Percentiles rank a stretch among this genome's conserved stretches.
phyloP scores from a whole-genome alignment of 1,140 invertebrate species.

The Neuroterus valhalla region DNA sequence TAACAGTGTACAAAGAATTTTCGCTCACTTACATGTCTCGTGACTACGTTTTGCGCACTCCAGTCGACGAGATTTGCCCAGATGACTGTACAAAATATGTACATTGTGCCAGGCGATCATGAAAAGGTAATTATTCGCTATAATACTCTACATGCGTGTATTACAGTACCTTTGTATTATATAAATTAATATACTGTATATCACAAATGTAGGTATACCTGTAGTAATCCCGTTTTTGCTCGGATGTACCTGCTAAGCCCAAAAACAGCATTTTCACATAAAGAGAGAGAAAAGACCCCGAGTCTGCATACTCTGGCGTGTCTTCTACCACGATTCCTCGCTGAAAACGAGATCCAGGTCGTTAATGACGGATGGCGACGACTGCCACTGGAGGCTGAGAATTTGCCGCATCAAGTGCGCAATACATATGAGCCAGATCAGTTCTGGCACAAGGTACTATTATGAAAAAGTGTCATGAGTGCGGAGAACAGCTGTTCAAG shows the following conservation, averaged over 20 bases:
- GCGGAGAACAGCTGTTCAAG: too few species aligned
- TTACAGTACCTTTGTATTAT: not conserved
- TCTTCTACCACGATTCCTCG: not conserved
- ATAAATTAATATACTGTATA: not conserved
- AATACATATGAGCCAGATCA: not conserved
- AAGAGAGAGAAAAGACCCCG: slow-evolving; percentile 4
- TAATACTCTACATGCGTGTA: not conserved
- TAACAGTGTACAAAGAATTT: slow-evolving; percentile 29
- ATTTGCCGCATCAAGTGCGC: not conserved
- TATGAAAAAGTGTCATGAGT: not conserved
- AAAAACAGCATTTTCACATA: not conserved
- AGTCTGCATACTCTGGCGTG: not conserved
- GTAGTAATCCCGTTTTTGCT: not conserved
- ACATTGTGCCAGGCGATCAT: not conserved
- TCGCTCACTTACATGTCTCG: slow-evolving; percentile 31
- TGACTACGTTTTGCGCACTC: slow-evolving; percentile 27
- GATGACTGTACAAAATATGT: slow-evolving; percentile 4
- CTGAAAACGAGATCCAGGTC: not conserved
- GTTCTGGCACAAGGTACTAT: not conserved
- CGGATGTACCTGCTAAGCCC: not conserved
- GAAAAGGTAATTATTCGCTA: not conserved
- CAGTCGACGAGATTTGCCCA: slow-evolving; percentile 24
- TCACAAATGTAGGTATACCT: not conserved
- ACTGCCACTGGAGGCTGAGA: slow-evolving; percentile 6
- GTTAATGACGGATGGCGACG: slow-evolving; percentile 31